Base-by-base conservation (phyloP, 2,113 vertebrate species). In the Clinocottus analis region DNA sequence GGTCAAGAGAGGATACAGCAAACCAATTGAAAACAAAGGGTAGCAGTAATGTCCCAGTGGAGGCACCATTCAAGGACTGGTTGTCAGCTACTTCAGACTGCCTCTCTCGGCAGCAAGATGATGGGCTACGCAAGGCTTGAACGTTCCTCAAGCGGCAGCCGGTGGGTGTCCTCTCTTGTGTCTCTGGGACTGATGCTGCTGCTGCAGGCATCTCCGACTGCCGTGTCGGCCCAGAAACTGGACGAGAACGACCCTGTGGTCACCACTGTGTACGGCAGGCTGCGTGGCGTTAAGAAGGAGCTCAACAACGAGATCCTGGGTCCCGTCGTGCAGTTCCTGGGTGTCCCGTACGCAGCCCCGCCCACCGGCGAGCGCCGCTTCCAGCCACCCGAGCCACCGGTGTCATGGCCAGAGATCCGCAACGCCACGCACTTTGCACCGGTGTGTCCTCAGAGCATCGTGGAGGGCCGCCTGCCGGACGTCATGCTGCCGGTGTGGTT, bases 401-500 rank as follows among this genome's bases (percentile, higher is more conserved):
- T 92, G 75, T 89, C 97, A 1, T 99, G 98, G 97, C 93, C 97
- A 11, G 96, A 98, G 75, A 90, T 96, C 85, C 97, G 95, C 90
- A 99, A 99, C 29, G 95, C 98, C 62, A 99, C 98, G 4, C 97
- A 97, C 74, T 99, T 99, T 90, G 97, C 95, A 80, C 97, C 98
- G 0, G 98, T 99, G 35, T 99, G 98, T 90, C 98, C 98, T 43
- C 98, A 99, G 94, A 99, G 97, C 92, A 97, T 99, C 86, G 94
- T 99, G 75, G 97, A 99, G 84, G 98, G 98, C 87, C 96, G 98
- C 66, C 85, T 99, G 85, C 98, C 98, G 0, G 98, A 99, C 90
- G 98, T 99, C 87, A 99, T 99, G 98, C 96, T 99, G 90, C 98
- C 98, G 0, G 98, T 99, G 81, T 99, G 98, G 98, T 99, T 99